Evolutionary conservation across 2,113 vertebrate genomes (phyloP).

Genomic region (Hemiprocne comata): DNA sequence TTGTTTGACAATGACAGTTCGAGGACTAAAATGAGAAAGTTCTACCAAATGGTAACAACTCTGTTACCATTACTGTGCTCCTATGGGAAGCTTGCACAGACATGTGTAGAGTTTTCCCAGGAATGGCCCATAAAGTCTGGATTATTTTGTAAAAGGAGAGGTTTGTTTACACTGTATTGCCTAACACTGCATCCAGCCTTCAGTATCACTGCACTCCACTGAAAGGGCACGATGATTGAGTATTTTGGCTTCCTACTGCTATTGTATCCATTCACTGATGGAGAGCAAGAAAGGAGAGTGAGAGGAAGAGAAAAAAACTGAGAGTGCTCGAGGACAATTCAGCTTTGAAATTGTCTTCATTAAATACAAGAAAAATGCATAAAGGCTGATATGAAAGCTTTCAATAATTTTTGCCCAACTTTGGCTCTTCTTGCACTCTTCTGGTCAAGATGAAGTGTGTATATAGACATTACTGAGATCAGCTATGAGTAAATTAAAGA

Average conservation of each 20-base stretch:
- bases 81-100: neutral
- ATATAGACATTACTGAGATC: neutral
- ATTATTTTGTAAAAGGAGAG: neutral
- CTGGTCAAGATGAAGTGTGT: neutral
- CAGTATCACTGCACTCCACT: neutral
- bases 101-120: neutral
- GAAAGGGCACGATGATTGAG: neutral
- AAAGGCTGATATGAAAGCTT: neutral
- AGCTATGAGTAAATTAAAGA: neutral
- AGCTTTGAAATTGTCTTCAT: neutral
- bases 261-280: neutral
- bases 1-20: slow-evolving; percentile 38
- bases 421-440: neutral
- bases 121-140: neutral
- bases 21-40: slow-evolving; percentile 19
- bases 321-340: slow-evolving; percentile 19
- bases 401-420: neutral
- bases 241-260: neutral
- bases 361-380: slow-evolving; percentile 10
- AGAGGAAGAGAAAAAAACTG: slow-evolving; percentile 16
- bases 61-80: neutral
- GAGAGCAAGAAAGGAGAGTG: neutral
- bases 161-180: neutral
- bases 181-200: neutral
- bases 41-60: neutral